phyloP scores from a whole-genome alignment of 37 sponge, comb jelly and placozoan genomes.

The Lycopodina hypogea region DNA sequence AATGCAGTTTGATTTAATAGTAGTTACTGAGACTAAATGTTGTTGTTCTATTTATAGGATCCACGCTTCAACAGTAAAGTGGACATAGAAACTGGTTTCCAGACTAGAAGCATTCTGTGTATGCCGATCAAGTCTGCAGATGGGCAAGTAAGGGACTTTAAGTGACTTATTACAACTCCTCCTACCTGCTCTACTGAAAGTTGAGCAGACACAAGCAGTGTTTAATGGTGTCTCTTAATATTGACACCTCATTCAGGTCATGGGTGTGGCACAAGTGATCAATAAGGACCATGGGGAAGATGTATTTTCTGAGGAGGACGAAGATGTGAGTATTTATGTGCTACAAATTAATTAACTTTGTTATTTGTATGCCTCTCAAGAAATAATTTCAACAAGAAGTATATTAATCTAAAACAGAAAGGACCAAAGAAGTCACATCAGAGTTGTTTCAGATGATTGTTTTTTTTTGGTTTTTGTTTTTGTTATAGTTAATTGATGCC shows the following conservation, averaged over 20 bases:
- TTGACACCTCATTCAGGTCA: constrained; percentile 51
- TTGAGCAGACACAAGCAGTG: not conserved
- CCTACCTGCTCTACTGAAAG: not conserved
- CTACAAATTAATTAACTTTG: no score
- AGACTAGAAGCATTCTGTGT: constrained; percentile 85
- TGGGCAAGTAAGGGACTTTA: constrained; percentile 55
- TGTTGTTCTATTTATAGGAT: no score
- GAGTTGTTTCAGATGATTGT: no score
- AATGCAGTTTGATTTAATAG: no score
- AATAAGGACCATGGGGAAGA: constrained; percentile 68
- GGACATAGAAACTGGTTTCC: constrained; percentile 80
- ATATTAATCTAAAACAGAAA: no score
- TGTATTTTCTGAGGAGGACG: constrained; percentile 73
- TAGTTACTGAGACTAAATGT: no score
- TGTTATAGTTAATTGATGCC: no score
- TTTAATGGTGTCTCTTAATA: not conserved
- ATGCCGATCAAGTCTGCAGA: constrained; percentile 79
- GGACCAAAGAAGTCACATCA: no score
- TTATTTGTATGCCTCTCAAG: no score
- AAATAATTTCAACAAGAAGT: no score
- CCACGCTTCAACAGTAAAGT: constrained; percentile 74
- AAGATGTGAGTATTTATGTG: constrained; percentile 52
- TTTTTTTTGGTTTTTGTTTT: no score
- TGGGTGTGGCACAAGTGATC: constrained; percentile 95
- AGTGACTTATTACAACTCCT: no score